These are phyloP conservation scores for Clarias laeviceps DNA, from an alignment of 2,797 vertebrate species.

Conservation along the genomic window DNA sequence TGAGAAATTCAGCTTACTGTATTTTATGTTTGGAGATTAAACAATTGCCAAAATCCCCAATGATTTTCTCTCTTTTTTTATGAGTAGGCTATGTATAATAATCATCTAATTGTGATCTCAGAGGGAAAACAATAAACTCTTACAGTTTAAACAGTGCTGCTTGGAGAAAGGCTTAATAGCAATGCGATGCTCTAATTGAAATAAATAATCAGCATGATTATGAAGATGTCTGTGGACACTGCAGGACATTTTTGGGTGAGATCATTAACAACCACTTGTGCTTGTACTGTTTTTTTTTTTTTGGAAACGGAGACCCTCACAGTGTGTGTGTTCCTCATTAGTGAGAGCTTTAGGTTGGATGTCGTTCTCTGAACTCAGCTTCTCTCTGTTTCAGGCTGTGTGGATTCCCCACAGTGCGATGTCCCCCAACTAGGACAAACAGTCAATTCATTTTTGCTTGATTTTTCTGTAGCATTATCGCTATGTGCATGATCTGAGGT, in stretches of 20 bases:
- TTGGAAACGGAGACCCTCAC: neutral
- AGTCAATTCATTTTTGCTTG: neutral
- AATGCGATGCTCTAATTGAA: neutral
- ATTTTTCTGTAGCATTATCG: neutral
- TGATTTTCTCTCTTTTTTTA: too few relatives aligned
- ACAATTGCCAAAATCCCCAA: too few relatives aligned
- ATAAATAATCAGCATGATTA: conserved; percentile 22
- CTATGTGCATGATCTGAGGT: neutral
- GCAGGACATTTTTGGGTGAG: conserved; percentile 14
- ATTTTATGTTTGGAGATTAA: too few relatives aligned
- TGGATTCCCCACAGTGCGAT: neutral
- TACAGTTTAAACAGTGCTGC: neutral
- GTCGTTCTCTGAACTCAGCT: conserved; percentile 16
- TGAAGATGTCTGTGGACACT: conserved; percentile 28
- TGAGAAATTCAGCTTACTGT: neutral
- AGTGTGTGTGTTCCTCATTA: conserved; percentile 35
- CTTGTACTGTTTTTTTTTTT: neutral
- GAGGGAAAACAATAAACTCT: neutral
- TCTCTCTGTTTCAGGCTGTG: conserved; percentile 5
- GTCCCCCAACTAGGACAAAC: neutral
- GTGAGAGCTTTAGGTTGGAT: conserved; percentile 24
- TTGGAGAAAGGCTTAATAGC: conserved; percentile 5
- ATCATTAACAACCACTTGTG: conserved; percentile 28
- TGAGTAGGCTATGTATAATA: neutral
- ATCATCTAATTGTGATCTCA: neutral